Base-by-base conservation (phyloP, 2,113 vertebrate genomes). In the Sander vitreus region DNA sequence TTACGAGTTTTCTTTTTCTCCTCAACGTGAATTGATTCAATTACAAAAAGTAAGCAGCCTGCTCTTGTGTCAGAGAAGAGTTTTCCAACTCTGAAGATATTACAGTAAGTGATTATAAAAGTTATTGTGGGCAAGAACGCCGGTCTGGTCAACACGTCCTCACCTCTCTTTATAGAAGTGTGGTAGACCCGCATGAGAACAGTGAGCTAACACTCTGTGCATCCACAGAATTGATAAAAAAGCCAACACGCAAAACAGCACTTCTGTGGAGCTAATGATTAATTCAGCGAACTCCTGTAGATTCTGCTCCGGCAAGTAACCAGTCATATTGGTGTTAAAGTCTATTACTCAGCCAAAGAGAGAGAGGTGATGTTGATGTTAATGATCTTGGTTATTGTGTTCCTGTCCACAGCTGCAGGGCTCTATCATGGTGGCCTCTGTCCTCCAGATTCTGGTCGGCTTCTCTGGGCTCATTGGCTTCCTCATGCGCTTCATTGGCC, bases 381-480 rank as follows among this genome's bases (percentile, higher is more conserved):
- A 2, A 77, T 69, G 9, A 36, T 51, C 63, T 50, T 0, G 1
- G 5, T 47, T 65, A 18, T 50, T 80, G 48, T 90, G 57, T 65
- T 60, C 33, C 30, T 73, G 25, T 83, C 60, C 77, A 73, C 90
- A 99, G 98, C 84, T 99, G 74, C 97, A 99, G 94, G 98, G 98
- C 25, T 96, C 97, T 5, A 93, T 99, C 89, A 97, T 99, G 95
- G 96, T 97, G 47, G 97, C 96, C 39, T 97, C 98, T 57, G 93
- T 97, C 65, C 96, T 99, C 84, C 97, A 99, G 91, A 95, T 98
- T 39, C 25, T 99, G 0, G 88, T 99, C 62, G 97, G 97, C 51
- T 98, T 99, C 94, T 97, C 97, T 99, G 85, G 96, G 98, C 97
- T 94, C n/a, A n/a, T n/a, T n/a, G n/a, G n/a, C n/a, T n/a, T n/a